Conservation (phyloP, 2,888 invertebrate species). For the Caenorhabditis doughertyi region DNA sequence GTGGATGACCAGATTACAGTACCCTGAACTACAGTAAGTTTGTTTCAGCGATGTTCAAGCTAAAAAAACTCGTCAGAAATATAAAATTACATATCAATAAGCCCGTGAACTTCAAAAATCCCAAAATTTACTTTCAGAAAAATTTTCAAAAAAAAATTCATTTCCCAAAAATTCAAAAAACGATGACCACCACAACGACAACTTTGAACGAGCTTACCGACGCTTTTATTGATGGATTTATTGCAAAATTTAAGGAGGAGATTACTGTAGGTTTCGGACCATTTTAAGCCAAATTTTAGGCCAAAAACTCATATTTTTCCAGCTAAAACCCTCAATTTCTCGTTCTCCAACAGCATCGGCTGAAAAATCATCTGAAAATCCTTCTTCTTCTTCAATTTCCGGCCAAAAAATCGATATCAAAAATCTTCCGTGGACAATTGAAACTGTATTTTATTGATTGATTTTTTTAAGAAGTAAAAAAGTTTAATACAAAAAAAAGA, state of each 20-base stretch:
- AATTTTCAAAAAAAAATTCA: too few species aligned
- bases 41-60: too few species aligned
- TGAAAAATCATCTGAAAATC: neutral
- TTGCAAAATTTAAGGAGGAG: conserved; percentile 3
- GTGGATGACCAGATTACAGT: too few species aligned
- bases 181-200: neutral
- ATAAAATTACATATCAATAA: too few species aligned
- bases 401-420: neutral
- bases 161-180: too few species aligned
- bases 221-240: conserved; percentile 5
- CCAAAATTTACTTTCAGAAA: too few species aligned
- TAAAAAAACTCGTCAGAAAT: too few species aligned
- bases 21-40: too few species aligned
- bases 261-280: neutral
- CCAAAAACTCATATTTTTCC: too few species aligned
- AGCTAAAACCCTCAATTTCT: neutral
- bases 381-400: neutral
- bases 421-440: conserved; percentile 14
- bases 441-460: conserved; percentile 20
- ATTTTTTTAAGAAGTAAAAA: neutral
- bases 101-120: too few species aligned
- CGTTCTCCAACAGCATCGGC: conserved; percentile 7
- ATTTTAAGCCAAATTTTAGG: neutral
- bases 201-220: conserved; percentile 15
- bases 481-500: neutral